Conservation (phyloP, 2,797 vertebrate genomes). For the Oryzias dopingdopingensis region DNA sequence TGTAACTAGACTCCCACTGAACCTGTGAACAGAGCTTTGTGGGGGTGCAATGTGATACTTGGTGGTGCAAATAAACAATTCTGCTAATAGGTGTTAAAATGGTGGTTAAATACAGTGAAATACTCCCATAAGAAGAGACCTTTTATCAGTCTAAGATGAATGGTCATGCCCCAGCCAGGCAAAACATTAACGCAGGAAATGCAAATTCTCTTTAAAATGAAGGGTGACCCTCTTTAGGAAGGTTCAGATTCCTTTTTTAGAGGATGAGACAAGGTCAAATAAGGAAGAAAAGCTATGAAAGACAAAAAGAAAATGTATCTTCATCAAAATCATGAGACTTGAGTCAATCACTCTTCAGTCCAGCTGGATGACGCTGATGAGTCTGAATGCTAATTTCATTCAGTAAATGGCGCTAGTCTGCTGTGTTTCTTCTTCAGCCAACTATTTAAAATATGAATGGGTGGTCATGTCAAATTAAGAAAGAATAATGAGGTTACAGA, state of each 20-base stretch:
- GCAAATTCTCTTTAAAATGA: not conserved
- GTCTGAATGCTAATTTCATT: constrained; percentile 12
- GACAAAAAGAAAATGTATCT: not conserved
- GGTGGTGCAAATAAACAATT: too few species aligned
- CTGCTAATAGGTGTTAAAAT: too few species aligned
- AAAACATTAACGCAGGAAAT: not conserved
- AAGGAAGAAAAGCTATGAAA: not conserved
- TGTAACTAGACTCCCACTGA: too few species aligned
- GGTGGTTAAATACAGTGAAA: too few species aligned
- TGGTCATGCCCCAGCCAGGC: not conserved
- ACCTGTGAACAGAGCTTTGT: too few species aligned
- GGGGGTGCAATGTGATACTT: too few species aligned
- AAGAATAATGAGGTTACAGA: constrained; percentile 8
- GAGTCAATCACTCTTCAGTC: not conserved
- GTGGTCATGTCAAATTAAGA: not conserved
- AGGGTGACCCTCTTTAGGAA: not conserved
- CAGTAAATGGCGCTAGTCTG: not conserved
- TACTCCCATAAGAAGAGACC: not conserved
- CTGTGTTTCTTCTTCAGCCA: constrained; percentile 3
- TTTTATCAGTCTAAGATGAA: not conserved
- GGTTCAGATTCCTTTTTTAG: too few species aligned
- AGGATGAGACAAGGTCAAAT: too few species aligned
- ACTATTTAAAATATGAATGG: constrained; percentile 2
- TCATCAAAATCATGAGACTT: not conserved
- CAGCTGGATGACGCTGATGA: not conserved